Conservation (phyloP, 2,888 invertebrate genomes). For the Exocentrus adspersus region DNA sequence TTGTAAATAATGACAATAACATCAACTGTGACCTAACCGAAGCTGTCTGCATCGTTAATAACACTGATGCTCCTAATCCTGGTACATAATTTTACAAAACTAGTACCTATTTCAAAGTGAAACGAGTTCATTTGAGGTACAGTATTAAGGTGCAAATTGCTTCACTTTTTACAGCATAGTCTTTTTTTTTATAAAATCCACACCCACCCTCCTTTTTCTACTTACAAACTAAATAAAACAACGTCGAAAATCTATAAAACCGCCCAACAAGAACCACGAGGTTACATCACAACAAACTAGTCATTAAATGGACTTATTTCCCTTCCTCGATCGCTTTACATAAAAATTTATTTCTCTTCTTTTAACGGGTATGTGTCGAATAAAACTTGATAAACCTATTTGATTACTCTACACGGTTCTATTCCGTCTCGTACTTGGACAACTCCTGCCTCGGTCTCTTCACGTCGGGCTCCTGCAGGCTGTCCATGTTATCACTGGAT, state of each 20-base stretch:
- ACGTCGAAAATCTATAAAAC: background rate
- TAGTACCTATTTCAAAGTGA: no score
- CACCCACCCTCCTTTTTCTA: background rate
- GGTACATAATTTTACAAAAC: no score
- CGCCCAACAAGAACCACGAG: background rate
- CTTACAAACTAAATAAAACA: background rate
- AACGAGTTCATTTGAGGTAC: no score
- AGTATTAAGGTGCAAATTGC: no score
- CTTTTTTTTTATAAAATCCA: background rate
- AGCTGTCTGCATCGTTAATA: background rate
- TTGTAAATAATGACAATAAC: background rate
- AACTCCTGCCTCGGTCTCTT: slow-evolving; percentile 59
- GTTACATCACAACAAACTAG: background rate
- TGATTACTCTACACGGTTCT: slow-evolving; percentile 33
- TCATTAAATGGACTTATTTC: slow-evolving; percentile 22
- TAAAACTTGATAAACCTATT: slow-evolving; percentile 41
- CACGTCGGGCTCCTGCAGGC: slow-evolving; percentile 58
- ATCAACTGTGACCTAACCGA: background rate
- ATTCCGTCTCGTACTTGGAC: slow-evolving; percentile 60
- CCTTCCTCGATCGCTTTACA: slow-evolving; percentile 6
- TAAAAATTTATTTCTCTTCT: slow-evolving; percentile 6
- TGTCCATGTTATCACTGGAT: slow-evolving; percentile 56
- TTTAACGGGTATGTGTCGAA: slow-evolving; percentile 24
- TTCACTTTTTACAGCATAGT: background rate
- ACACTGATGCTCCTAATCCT: background rate